Evolutionary conservation across 2,797 vertebrate genomes (phyloP), one percentile per base, ranked within the genome.

Genomic region (Glyptemys insculpta): DNA sequence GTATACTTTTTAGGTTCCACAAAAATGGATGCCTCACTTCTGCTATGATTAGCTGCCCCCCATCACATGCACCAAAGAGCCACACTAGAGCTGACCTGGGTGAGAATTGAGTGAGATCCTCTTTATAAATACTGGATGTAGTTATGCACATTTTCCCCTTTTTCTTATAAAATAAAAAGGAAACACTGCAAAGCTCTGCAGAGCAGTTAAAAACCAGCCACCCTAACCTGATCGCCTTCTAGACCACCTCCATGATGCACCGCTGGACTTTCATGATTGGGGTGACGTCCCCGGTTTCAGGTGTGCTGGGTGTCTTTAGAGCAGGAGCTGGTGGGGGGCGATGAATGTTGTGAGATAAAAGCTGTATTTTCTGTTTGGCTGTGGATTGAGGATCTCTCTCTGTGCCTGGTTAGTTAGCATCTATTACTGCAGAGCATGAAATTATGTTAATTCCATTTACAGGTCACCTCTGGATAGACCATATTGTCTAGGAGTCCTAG

Each of bases 371-470:
- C 56, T 76, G 2, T 34, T 1, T 85, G 84, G 62, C 37, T 80
- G 25, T 56, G 79, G 81, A 37, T 1, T 27, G 47, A 3, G 47
- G 41, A 1, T 41, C 15, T 44, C 18, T 44, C 56, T 11, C 81
- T 57, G 41, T 52, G 12, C 44, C 65, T 1, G 0, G 54, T 5
- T 59, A 12, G 4, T 29, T 80, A 1, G 1, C 1, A 19, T 1
- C 31, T 4, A 2, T 8, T 12, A 41, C 72, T 79, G 8, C 14
- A 14, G 0, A 7, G 3, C n/a, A 31, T 47, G 10, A n/a, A 0
- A 2, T 44, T 27, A 5, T 3, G 23, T 41, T 44, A 41, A 74
- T 74, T 44, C 23, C 37, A 74, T 44, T 44, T 74, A 74, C 23
- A 41, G 37, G 54, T 56, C 37, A 31, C 37, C 41, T 54, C 25